Conservation (phyloP, 2,113 vertebrate genomes). For the Chinchilla lanigera region DNA sequence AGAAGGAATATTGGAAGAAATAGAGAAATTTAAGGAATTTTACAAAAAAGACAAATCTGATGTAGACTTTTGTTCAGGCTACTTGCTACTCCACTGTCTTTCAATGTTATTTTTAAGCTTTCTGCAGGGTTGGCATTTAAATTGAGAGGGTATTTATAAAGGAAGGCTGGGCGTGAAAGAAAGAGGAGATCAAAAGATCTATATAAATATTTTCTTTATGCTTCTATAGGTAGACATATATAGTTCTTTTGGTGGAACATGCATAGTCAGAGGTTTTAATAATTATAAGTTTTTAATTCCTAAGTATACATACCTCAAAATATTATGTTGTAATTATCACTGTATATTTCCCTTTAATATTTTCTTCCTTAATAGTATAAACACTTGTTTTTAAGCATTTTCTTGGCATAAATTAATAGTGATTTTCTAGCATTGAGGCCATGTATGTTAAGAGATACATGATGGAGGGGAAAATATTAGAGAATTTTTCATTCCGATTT, state of each 20-base stretch:
- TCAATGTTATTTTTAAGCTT: neutral
- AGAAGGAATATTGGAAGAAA: neutral
- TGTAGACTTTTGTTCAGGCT: neutral
- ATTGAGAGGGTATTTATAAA: neutral
- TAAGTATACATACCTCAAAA: neutral
- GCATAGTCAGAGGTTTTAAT: neutral
- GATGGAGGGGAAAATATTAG: neutral
- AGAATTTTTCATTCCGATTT: neutral
- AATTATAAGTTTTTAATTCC: conserved; percentile 1
- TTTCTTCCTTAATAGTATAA: neutral
- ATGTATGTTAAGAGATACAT: neutral
- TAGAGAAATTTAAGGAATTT: neutral
- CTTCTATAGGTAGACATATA: neutral
- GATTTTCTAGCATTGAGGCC: neutral
- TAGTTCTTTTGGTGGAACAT: neutral
- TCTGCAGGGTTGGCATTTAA: neutral
- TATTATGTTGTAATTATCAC: neutral
- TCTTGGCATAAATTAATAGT: neutral
- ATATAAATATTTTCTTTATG: neutral
- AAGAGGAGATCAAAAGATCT: neutral
- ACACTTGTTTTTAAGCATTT: neutral
- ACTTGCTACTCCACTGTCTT: neutral
- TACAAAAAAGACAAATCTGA: neutral
- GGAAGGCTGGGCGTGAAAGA: neutral
- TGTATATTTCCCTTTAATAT: neutral